Evolutionary conservation across 2,888 invertebrate genomes (phyloP).

Genomic region (Augiades crinisus): DNA sequence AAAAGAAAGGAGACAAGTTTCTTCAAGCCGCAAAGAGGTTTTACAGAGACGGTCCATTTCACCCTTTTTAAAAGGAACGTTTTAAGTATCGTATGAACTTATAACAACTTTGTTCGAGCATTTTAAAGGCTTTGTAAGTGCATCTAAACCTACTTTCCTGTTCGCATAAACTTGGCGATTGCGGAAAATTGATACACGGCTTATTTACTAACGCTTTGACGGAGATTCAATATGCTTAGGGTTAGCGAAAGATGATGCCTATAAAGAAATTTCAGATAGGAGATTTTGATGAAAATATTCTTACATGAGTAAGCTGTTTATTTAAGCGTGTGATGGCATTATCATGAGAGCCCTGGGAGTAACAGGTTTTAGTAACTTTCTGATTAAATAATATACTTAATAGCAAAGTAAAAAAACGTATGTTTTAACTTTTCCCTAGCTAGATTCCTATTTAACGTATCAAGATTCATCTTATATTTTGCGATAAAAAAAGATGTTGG

Average conservation of each 20-base stretch:
- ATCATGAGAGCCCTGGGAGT: too few species aligned
- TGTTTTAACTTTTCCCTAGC: too few species aligned
- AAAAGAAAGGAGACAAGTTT: neutral
- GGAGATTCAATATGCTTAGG: slow-evolving; percentile 6
- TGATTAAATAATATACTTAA: too few species aligned
- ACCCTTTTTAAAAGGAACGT: slow-evolving; percentile 4
- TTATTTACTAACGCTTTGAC: slow-evolving; percentile 4
- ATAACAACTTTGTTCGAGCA: slow-evolving; percentile 6
- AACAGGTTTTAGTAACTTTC: too few species aligned
- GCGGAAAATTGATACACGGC: slow-evolving; percentile 9
- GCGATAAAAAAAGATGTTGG: too few species aligned
- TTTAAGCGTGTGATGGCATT: too few species aligned
- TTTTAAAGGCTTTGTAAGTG: slow-evolving; percentile 16
- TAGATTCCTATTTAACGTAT: too few species aligned
- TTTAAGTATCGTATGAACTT: slow-evolving; percentile 8
- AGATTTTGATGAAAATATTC: slow-evolving; percentile 2
- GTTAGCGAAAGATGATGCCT: slow-evolving; percentile 1
- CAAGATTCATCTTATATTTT: too few species aligned
- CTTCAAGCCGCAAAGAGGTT: neutral
- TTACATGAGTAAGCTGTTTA: too few species aligned
- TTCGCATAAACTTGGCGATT: slow-evolving; percentile 15
- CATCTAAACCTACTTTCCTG: slow-evolving; percentile 16
- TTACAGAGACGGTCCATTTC: neutral
- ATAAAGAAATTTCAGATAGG: slow-evolving; percentile 5
- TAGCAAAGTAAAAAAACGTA: too few species aligned